Evolutionary conservation across 2,888 invertebrate genomes (phyloP).

Genomic region (Tenthredo livida): DNA sequence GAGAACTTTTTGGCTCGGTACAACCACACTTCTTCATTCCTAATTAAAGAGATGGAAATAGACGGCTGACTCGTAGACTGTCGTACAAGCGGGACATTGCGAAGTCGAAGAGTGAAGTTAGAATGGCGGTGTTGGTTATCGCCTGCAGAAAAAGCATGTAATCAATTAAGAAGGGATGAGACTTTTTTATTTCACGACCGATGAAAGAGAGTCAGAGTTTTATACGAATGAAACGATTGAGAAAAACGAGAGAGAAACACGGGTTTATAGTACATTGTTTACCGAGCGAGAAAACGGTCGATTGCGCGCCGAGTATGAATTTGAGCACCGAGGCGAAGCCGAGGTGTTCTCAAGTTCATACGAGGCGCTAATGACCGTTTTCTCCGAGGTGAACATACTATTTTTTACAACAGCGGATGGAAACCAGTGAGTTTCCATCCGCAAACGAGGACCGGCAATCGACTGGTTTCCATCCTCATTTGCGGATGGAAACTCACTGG

Average conservation of each 20-base stretch:
- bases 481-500: no score
- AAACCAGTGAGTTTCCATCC: no score
- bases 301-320: no score
- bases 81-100: background rate
- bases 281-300: no score
- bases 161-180: background rate
- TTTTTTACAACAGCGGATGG: no score
- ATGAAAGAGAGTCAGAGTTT: background rate
- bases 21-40: slow-evolving; percentile 52
- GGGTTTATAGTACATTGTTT: no score
- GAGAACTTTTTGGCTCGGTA: slow-evolving; percentile 43
- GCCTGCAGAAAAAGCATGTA: background rate
- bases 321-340: no score
- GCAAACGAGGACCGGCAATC: no score
- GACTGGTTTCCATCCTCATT: no score
- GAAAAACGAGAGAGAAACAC: background rate
- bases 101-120: background rate
- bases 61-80: slow-evolving; percentile 6
- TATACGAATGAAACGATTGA: background rate
- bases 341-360: no score
- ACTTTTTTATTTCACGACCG: background rate
- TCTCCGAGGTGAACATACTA: no score
- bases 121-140: slow-evolving; percentile 29
- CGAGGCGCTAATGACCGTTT: no score
- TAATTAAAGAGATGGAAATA: slow-evolving; percentile 52